Conservation (phyloP, 2,888 invertebrate genomes). For the Mystacides longicornis region DNA sequence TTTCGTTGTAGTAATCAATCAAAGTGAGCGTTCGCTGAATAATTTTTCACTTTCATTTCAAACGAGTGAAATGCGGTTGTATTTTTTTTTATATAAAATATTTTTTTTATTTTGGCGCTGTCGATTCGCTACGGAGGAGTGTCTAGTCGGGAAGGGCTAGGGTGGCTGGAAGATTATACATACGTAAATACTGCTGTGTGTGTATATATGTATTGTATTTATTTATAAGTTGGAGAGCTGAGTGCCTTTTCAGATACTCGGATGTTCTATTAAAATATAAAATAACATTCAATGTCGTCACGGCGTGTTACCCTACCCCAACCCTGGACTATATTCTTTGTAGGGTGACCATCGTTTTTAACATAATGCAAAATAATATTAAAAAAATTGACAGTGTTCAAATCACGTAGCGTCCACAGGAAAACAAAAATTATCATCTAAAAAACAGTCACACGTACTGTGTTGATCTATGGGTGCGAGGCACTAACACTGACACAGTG, state of each 20-base stretch:
- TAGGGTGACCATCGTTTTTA: no score
- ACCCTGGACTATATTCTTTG: slow-evolving; percentile 1
- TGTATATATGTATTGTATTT: slow-evolving; percentile 36
- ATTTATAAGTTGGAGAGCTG: slow-evolving; percentile 53
- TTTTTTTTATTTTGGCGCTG: slow-evolving; percentile 1
- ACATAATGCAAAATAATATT: no score
- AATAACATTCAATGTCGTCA: slow-evolving; percentile 26
- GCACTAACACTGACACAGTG: no score
- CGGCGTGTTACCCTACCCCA: slow-evolving; percentile 18
- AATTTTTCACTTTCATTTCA: slow-evolving; percentile 5
- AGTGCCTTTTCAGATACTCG: slow-evolving; percentile 39
- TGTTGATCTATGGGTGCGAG: no score
- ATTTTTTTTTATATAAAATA: no score
- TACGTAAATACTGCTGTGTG: not conserved
- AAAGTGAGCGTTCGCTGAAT: slow-evolving; percentile 1
- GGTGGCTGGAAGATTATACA: not conserved
- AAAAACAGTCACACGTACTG: no score
- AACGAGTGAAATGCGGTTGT: no score
- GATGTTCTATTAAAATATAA: slow-evolving; percentile 26
- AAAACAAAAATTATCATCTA: no score
- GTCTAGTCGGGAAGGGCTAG: not conserved
- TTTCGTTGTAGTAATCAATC: slow-evolving; percentile 6
- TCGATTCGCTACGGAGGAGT: not conserved
- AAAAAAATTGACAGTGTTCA: no score
- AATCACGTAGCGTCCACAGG: no score